A percentile compares a stretch with the other conserved stretches of the same genome.
phyloP scores from a whole-genome alignment of 1,140 invertebrate genomes.

The Ditylenchus dipsaci region DNA sequence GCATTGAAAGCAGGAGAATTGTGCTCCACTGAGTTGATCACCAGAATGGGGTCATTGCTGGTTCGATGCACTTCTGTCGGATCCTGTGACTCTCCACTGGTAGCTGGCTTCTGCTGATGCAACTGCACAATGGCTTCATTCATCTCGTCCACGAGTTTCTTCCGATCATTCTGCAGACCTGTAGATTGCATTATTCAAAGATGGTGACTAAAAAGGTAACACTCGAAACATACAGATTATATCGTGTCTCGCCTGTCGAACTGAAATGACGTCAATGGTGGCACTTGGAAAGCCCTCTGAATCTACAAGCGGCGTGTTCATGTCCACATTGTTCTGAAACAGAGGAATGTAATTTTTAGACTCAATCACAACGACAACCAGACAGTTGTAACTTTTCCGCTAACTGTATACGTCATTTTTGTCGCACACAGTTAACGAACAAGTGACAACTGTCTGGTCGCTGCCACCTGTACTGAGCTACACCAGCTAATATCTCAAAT shows the following conservation, averaged over 20 bases:
- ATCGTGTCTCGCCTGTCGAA: constrained; percentile 75
- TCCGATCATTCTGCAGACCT: constrained; percentile 86
- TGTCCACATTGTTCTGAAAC: constrained; percentile 68
- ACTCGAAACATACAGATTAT: constrained; percentile 75
- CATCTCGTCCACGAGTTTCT: constrained; percentile 76
- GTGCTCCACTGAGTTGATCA: constrained; percentile 14
- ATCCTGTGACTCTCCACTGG: constrained; percentile 7
- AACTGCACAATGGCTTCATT: constrained; percentile 70
- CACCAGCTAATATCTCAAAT: not conserved
- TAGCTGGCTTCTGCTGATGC: constrained; percentile 53
- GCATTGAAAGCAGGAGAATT: constrained; percentile 35
- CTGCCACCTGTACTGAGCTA: no score
- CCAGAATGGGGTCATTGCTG: constrained; percentile 35
- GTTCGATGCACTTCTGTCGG: constrained; percentile 33
- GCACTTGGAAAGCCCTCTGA: constrained; percentile 76
- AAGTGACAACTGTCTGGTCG: no score
- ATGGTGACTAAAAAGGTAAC: not conserved
- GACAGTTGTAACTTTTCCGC: no score
- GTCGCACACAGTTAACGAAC: no score
- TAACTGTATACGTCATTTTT: no score
- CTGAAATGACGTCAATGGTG: constrained; percentile 84
- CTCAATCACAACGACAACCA: not conserved
- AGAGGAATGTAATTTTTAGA: not conserved
- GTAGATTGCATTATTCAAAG: not conserved
- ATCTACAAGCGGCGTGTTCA: constrained; percentile 80